phyloP scores from a whole-genome alignment of 2,888 invertebrate genomes.

The Drosophila fulvimacula region DNA sequence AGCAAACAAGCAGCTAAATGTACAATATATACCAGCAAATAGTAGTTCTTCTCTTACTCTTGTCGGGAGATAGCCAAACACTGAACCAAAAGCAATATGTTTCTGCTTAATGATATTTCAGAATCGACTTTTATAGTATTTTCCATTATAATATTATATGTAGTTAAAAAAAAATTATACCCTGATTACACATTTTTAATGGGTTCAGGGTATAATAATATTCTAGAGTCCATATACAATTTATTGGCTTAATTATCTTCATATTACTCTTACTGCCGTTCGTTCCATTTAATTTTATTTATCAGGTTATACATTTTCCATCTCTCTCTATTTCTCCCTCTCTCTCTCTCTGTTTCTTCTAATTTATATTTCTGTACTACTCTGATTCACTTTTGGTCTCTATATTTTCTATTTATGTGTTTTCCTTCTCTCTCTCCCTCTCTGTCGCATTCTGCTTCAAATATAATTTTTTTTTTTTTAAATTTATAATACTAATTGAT shows the following conservation, averaged over 20 bases:
- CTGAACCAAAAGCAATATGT: background rate
- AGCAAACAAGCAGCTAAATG: slow-evolving; percentile 49
- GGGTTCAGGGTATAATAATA: too few relatives aligned
- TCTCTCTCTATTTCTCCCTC: background rate
- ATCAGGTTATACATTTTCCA: background rate
- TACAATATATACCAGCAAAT: slow-evolving; percentile 6
- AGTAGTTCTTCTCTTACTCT: background rate
- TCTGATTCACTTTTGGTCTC: background rate
- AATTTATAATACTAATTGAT: slow-evolving; percentile 1
- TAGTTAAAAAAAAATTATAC: too few relatives aligned
- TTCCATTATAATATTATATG: too few relatives aligned
- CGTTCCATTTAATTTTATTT: background rate
- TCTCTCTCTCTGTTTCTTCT: background rate
- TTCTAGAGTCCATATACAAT: background rate
- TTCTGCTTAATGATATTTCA: background rate
- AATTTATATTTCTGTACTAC: too few relatives aligned
- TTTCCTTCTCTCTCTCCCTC: background rate
- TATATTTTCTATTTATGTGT: too few relatives aligned
- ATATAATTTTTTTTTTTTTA: background rate
- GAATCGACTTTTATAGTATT: background rate
- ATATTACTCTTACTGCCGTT: background rate
- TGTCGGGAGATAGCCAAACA: background rate
- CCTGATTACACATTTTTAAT: too few relatives aligned
- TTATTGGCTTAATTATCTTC: background rate
- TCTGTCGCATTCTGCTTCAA: background rate